These are phyloP conservation scores for Alitta virens DNA, from an alignment of 2,888 invertebrate species.

Conservation along the genomic window DNA sequence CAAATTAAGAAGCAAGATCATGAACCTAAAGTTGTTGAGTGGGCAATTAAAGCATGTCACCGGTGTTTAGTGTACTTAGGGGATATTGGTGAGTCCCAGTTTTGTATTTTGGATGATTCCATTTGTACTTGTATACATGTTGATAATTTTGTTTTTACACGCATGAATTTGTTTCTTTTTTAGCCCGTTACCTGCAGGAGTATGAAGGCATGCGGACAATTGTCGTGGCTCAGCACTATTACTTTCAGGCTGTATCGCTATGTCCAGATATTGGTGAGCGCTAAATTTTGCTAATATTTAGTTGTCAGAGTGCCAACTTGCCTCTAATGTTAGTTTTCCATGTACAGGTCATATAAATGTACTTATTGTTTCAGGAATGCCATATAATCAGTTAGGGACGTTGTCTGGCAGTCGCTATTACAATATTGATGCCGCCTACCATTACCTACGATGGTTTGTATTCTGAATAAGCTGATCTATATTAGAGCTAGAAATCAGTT, in stretches of 20 bases:
- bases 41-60: slow-evolving; percentile 74
- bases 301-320: neutral
- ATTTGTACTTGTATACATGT: neutral
- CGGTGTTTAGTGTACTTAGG: slow-evolving; percentile 85
- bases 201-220: slow-evolving; percentile 66
- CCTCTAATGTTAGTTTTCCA: neutral
- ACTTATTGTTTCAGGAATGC: slow-evolving; percentile 75
- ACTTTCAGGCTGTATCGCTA: slow-evolving; percentile 61
- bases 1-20: slow-evolving; percentile 19
- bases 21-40: slow-evolving; percentile 58
- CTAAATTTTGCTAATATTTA: neutral
- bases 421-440: slow-evolving; percentile 83
- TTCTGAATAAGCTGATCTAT: too few relatives aligned
- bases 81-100: slow-evolving; percentile 73
- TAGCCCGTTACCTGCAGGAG: slow-evolving; percentile 80
- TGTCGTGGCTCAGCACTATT: slow-evolving; percentile 76
- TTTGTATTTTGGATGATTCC: slow-evolving; percentile 1
- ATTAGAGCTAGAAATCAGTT: too few relatives aligned
- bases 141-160: neutral
- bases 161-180: slow-evolving; percentile 26
- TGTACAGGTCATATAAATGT: too few relatives aligned
- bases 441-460: slow-evolving; percentile 76
- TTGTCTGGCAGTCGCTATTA: slow-evolving; percentile 71
- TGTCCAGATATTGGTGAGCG: slow-evolving; percentile 53
- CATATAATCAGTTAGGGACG: slow-evolving; percentile 91